Evolutionary conservation across 2,113 vertebrate genomes (phyloP).

Genomic region (Carollia perspicillata): DNA sequence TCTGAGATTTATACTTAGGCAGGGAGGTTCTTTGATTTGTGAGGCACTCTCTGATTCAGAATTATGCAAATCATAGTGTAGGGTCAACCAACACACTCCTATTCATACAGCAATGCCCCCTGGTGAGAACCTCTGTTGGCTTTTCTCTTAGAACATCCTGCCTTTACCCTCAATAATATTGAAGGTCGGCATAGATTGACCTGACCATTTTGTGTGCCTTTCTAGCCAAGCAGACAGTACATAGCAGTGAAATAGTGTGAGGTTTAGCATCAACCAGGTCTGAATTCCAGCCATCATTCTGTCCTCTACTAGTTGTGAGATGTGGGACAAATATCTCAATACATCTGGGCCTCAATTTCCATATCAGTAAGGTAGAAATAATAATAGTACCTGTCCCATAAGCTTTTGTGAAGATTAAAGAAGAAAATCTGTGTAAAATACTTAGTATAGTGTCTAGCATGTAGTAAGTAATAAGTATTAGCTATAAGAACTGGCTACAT

Average conservation of each 20-base stretch:
- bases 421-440: too few species aligned
- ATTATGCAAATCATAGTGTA: neutral
- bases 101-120: neutral
- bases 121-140: neutral
- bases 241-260: neutral
- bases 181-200: neutral
- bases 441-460: neutral
- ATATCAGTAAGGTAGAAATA: neutral
- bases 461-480: neutral
- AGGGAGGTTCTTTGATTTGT: neutral
- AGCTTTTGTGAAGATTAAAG: neutral
- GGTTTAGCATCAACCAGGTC: neutral
- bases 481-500: neutral
- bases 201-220: neutral
- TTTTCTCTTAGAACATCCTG: neutral
- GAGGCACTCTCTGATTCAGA: neutral
- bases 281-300: neutral
- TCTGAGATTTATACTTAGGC: neutral
- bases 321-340: neutral
- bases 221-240: neutral
- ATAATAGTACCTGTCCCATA: neutral
- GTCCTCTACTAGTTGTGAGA: neutral
- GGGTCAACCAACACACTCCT: neutral
- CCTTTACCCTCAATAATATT: neutral
- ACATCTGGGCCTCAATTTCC: neutral